Percentiles rank a stretch among this genome's conserved stretches.
Evolutionary conservation across 2,888 invertebrate genomes (phyloP).

Genomic region (Lasioglossum calceatum): DNA sequence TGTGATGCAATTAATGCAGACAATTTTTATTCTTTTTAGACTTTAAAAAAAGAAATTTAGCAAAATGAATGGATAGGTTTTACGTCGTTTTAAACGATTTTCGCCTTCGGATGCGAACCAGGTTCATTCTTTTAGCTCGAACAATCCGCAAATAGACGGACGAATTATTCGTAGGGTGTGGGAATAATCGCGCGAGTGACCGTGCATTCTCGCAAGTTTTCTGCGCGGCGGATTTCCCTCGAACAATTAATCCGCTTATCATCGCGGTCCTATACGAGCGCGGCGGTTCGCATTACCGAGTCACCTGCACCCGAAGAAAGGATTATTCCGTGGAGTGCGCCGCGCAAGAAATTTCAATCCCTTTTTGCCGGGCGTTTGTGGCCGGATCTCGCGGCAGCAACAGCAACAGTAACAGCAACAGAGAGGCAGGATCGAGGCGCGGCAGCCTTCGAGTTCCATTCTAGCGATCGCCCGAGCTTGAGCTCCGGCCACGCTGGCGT

Average conservation of each 20-base stretch:
- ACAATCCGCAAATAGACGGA: not conserved
- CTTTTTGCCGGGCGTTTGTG: conserved; percentile 15
- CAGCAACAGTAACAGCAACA: not conserved
- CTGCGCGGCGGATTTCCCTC: not conserved
- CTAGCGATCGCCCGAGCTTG: conserved; percentile 22
- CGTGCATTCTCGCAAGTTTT: not conserved
- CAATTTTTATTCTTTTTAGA: not conserved
- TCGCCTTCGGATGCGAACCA: not conserved
- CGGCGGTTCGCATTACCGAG: conserved; percentile 14
- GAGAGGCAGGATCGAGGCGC: not conserved
- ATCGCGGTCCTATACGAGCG: conserved; percentile 6
- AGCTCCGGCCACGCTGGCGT: conserved; percentile 39
- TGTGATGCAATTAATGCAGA: too few relatives aligned
- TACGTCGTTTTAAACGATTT: not conserved
- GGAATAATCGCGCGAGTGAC: not conserved
- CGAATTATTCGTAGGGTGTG: not conserved
- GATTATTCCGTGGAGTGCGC: conserved; percentile 19
- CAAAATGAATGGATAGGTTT: not conserved
- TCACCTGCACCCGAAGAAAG: conserved; percentile 20
- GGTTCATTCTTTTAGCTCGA: not conserved
- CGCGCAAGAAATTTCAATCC: conserved; percentile 16
- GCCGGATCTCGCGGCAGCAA: conserved; percentile 1
- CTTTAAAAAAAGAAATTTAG: not conserved
- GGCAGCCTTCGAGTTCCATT: conserved; percentile 19
- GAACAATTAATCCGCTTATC: conserved; percentile 29